Conservation (phyloP, 2,797 vertebrate genomes). For the Peromyscus attwateri region DNA sequence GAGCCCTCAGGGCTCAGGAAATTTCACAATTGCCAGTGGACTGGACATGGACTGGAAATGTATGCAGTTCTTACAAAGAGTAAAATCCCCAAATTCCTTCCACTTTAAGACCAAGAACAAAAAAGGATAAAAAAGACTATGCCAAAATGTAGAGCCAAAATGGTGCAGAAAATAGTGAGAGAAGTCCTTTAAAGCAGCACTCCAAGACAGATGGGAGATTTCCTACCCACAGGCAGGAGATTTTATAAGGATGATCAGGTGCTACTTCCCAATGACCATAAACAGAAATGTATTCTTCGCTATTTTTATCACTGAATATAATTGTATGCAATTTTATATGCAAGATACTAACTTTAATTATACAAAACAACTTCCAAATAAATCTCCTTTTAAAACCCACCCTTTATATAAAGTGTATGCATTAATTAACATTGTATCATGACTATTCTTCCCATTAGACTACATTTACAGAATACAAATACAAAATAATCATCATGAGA, state of each 20-base stretch:
- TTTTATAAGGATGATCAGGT: background rate
- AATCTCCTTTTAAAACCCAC: background rate
- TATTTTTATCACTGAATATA: slow-evolving; percentile 9
- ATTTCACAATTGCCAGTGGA: background rate
- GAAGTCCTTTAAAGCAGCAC: rapidly evolving
- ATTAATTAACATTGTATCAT: background rate
- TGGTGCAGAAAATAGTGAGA: background rate
- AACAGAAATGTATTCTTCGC: background rate
- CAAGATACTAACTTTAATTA: background rate
- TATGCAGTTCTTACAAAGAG: background rate
- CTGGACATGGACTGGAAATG: background rate
- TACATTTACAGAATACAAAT: background rate
- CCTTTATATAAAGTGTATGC: background rate
- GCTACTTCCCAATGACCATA: background rate
- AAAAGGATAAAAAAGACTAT: background rate
- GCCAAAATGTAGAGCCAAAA: background rate
- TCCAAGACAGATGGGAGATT: background rate
- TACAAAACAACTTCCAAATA: background rate
- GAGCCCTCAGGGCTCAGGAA: background rate
- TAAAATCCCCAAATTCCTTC: background rate
- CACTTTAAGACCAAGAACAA: background rate
- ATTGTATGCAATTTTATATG: background rate
- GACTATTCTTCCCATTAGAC: background rate
- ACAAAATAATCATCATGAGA: background rate
- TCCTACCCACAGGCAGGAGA: rapidly evolving